phyloP scores from a whole-genome alignment of 2,113 vertebrate species.

The Dipodomys ordii region DNA sequence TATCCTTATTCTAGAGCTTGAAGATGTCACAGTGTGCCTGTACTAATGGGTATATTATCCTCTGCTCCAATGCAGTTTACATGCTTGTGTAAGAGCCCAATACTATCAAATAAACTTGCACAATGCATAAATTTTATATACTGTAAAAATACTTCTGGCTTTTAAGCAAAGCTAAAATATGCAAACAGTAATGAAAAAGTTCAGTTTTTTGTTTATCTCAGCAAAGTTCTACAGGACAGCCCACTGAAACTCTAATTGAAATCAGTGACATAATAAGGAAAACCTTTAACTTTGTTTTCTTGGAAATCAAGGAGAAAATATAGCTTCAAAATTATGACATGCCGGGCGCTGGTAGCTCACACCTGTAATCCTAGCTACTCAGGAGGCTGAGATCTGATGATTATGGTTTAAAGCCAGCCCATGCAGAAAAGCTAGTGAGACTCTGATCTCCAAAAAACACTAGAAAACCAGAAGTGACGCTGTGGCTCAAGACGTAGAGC shows the following conservation, averaged over 20 bases:
- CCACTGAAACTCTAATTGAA: slow-evolving; percentile 24
- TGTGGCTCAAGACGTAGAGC: too few species aligned
- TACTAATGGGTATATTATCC: neutral
- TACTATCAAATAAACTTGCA: neutral
- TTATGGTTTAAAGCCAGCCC: too few species aligned
- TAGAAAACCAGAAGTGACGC: too few species aligned
- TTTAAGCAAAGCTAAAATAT: neutral
- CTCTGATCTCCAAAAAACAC: too few species aligned
- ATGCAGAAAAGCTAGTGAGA: too few species aligned
- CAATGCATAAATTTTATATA: neutral
- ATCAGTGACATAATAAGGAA: slow-evolving; percentile 70
- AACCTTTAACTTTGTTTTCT: slow-evolving; percentile 60
- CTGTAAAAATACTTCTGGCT: neutral
- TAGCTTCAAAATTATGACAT: slow-evolving; percentile 71
- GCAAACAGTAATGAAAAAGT: neutral
- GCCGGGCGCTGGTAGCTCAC: neutral
- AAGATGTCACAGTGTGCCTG: neutral
- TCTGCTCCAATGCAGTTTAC: neutral
- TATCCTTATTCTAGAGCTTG: neutral
- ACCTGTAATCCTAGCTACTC: too few species aligned
- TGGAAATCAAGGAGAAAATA: slow-evolving; percentile 57
- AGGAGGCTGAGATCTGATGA: too few species aligned
- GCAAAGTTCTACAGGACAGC: slow-evolving; percentile 36
- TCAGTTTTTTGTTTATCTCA: slow-evolving; percentile 37
- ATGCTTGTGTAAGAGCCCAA: neutral